Conservation (phyloP, 2,113 vertebrate genomes). For the Zosterops pallidus region DNA sequence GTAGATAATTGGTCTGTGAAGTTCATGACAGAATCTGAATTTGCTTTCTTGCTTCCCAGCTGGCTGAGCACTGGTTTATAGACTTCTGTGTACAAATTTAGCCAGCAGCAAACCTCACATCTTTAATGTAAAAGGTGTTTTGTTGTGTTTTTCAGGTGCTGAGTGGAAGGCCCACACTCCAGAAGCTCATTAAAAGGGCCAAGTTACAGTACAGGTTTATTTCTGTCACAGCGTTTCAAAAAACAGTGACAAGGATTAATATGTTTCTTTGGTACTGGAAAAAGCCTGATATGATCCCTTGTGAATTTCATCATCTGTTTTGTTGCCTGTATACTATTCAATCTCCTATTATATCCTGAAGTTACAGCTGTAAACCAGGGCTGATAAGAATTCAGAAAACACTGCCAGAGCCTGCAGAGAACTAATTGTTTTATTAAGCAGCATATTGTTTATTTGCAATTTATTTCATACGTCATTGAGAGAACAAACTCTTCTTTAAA, state of each 20-base stretch:
- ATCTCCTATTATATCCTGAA: conserved; percentile 86
- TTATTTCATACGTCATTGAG: conserved; percentile 63
- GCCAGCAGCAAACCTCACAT: conserved; percentile 87
- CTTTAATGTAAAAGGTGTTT: conserved; percentile 88
- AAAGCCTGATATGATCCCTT: conserved; percentile 83
- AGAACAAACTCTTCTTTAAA: conserved; percentile 28
- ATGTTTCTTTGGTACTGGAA: conserved; percentile 85
- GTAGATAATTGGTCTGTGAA: conserved; percentile 96
- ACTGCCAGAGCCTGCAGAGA: conserved; percentile 63
- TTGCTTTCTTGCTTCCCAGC: conserved; percentile 87
- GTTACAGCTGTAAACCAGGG: conserved; percentile 85
- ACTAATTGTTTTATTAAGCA: conserved; percentile 80
- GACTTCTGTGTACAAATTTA: conserved; percentile 88
- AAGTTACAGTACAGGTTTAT: conserved; percentile 87
- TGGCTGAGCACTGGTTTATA: conserved; percentile 85
- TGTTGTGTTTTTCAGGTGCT: conserved; percentile 87
- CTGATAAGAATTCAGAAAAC: conserved; percentile 82
- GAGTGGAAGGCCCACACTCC: conserved; percentile 80
- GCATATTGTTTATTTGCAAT: conserved; percentile 72
- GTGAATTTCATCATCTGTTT: conserved; percentile 93
- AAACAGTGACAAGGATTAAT: conserved; percentile 94
- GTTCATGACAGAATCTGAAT: conserved; percentile 90
- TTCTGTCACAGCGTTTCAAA: conserved; percentile 84
- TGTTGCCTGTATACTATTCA: conserved; percentile 79
- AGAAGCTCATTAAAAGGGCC: conserved; percentile 87